Base-by-base conservation (phyloP, 2,888 invertebrate genomes). In the Steinernema hermaphroditum region DNA sequence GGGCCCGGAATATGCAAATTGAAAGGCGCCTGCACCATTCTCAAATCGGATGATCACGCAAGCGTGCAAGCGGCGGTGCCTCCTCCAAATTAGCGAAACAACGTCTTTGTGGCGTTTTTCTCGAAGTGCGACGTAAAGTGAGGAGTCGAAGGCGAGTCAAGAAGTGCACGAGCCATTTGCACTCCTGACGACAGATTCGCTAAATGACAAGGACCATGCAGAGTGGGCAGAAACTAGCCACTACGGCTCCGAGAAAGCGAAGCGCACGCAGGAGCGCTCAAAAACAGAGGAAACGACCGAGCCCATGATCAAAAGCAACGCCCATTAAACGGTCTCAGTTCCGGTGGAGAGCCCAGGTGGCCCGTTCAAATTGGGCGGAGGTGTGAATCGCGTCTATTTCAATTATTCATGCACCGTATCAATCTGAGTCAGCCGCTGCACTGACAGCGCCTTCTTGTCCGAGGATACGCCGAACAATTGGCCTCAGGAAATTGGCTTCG, bases 31-130 rank as follows among this genome's bases (percentile, higher is more conserved):
- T 29, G 29, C 62, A 29, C 32, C 32, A 62, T 9, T 14, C 62
- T 62, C 62, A 2, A 62, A 62, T 62, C 32, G 62, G 9, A 32
- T 62, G 62, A 62, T 62, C 62, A 62, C 62, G 62, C 34, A 62
- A 62, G 62, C 62, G 62, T 62, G 62, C 62, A 62, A 62, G 27
- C 54, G 54, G 27, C 22, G 54, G 54, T 54, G 24, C 32, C 62
- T 62, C 32, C 62, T 32, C 32, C 62, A 62, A 62, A 62, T 62
- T 62, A 50, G 62, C 32, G 16, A 62, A 62, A 62, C 62, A 62
- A 29, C 62, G 62, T 32, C 62, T 62, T 62, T 62, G 62, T 62
- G 19, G 62, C 27, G 62, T n/a, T 62, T 12, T 32, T 4, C 37
- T 37, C 12, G 24, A 50, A 50, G 50, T n/a, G 16, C 32, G 62